These are phyloP conservation scores for Pipistrellus pygmaeus DNA, from an alignment of 2,797 vertebrate genomes.

Conservation along the genomic window DNA sequence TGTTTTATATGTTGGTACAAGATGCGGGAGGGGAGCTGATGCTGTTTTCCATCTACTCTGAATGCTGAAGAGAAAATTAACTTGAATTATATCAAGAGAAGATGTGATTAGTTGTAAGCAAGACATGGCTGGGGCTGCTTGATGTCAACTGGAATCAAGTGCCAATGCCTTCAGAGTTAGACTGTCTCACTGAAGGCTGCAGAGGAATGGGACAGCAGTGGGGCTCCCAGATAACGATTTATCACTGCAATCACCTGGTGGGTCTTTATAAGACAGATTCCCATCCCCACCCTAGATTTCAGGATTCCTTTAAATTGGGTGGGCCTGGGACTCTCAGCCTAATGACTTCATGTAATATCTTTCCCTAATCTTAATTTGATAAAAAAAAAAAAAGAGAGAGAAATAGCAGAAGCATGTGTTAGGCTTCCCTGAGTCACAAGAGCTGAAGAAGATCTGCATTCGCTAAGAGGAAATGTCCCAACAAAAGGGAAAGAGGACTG, in stretches of 20 bases:
- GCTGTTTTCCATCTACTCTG: background rate
- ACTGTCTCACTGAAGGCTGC: background rate
- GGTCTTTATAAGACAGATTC: background rate
- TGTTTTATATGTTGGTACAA: background rate
- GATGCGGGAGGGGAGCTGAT: background rate
- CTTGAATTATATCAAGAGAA: background rate
- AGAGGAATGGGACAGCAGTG: background rate
- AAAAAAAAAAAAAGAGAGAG: background rate
- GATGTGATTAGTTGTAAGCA: background rate
- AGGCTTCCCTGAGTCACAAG: background rate
- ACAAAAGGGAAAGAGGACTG: background rate
- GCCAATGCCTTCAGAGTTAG: background rate
- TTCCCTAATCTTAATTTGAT: slow-evolving; percentile 39
- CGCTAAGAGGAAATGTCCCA: background rate
- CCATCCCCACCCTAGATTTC: no score
- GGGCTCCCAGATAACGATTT: background rate
- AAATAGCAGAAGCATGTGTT: background rate
- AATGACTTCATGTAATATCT: slow-evolving; percentile 5
- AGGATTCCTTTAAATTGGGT: background rate
- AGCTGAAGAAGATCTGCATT: background rate
- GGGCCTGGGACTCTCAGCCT: background rate
- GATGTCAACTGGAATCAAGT: background rate
- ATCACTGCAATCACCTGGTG: background rate
- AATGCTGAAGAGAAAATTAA: background rate
- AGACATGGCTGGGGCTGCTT: background rate